Percentiles rank a stretch among this genome's conserved stretches.
Evolutionary conservation across 2,888 invertebrate genomes (phyloP).

Genomic region (Melieria crassipennis): DNA sequence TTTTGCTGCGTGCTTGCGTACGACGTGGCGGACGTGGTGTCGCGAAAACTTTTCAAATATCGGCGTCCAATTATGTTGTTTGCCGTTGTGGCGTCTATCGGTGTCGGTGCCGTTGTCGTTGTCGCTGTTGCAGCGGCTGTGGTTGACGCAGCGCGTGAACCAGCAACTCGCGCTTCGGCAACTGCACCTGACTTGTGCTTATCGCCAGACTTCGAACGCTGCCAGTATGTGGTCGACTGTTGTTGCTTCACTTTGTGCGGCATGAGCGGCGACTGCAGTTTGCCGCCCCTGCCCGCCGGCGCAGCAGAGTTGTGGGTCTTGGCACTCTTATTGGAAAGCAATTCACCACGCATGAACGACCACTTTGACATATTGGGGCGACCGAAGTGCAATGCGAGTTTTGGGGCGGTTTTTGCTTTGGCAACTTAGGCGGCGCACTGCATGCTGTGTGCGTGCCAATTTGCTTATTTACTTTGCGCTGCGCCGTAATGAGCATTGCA

Average conservation of each 20-base stretch:
- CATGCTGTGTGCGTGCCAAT: background rate
- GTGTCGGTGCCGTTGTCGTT: constrained; percentile 19
- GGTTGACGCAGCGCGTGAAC: constrained; percentile 16
- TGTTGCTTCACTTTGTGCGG: constrained; percentile 19
- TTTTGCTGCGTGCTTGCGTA: background rate
- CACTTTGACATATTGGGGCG: constrained; percentile 46
- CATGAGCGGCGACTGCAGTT: background rate
- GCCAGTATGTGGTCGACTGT: constrained; percentile 15
- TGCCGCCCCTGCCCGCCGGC: background rate
- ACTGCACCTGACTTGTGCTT: background rate
- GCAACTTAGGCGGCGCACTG: background rate
- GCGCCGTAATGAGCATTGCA: background rate
- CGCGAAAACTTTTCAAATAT: constrained; percentile 44
- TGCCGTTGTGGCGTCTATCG: constrained; percentile 34
- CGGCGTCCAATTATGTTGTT: constrained; percentile 46
- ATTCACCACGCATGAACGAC: constrained; percentile 46
- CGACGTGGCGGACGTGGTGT: constrained; percentile 5
- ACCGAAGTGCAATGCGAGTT: too few relatives aligned
- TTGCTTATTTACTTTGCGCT: background rate
- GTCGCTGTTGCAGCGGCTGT: constrained; percentile 34
- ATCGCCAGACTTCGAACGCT: constrained; percentile 19
- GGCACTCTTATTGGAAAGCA: constrained; percentile 38
- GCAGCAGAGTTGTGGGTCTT: background rate
- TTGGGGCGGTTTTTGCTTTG: too few relatives aligned
- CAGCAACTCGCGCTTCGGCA: constrained; percentile 9